Base-by-base conservation (phyloP, 2,888 invertebrate genomes). In the Ectemnius continuus region DNA sequence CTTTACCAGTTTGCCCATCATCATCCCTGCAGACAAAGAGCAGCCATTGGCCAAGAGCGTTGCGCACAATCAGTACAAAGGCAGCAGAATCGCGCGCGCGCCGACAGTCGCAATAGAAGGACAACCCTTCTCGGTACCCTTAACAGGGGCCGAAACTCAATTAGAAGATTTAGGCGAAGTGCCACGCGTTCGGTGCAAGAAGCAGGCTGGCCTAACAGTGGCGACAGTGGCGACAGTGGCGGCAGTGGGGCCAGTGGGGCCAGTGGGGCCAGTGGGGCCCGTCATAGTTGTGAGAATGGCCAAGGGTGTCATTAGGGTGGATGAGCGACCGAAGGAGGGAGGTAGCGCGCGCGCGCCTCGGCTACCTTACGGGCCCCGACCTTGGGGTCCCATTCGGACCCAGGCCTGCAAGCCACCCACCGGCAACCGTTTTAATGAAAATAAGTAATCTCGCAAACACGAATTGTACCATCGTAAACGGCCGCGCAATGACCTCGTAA, bases 361-460 rank as follows among this genome's bases (percentile, higher is more conserved):
- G 76, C 82, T 81, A 79, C 76, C 78, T 81, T 79, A 72, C 69
- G 62, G 56, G 61, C 28, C 62, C 58, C 77, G 80, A 61, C 84
- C 85, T 84, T 84, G 83, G 58, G 36, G n/a, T 20, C 67, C n/a
- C 28, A 46, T 61, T 63, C 8, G 36, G 23, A 46, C 26, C 16
- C 59, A 16, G 26, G 26, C 13, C 23, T 23, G 67, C 48, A 66
- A 71, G 67, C 82, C 85, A 84, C 86, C 85, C 82, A 84, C 82
- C 73, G 85, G 69, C 81, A 80, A 77, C 70, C 86, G 86, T 87
- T 89, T 88, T 88, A 88, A 89, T 88, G 86, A 88, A 87, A 87
- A 87, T 89, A 88, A 89, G 88, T 88, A 88, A 88, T 89, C 79
- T 89, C 81, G 80, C 85, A 88, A 89, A 88, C 88, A 87, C 79